Conservation (phyloP, 2,888 invertebrate species). For the Diogma glabrata region DNA sequence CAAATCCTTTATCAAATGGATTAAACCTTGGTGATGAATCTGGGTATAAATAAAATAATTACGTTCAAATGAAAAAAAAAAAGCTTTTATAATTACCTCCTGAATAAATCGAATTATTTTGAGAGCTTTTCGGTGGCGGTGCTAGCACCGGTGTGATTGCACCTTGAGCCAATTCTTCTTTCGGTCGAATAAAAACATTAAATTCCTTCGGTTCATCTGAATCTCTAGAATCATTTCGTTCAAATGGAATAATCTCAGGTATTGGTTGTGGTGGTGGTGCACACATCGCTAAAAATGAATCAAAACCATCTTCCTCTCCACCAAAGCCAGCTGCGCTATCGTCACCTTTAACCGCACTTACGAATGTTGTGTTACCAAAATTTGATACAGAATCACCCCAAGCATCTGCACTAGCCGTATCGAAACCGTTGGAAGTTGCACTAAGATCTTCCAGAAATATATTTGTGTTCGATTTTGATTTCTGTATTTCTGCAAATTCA, state of each 20-base stretch:
- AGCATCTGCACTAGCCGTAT: slow-evolving; percentile 26
- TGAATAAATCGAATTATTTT: slow-evolving; percentile 24
- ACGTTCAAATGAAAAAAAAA: slow-evolving; percentile 24
- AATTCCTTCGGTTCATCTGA: slow-evolving; percentile 63
- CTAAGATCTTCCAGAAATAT: slow-evolving; percentile 39
- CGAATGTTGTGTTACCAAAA: too few species aligned
- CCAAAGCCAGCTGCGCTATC: slow-evolving; percentile 25
- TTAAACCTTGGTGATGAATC: slow-evolving; percentile 60
- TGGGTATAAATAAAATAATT: slow-evolving; percentile 36
- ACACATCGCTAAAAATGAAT: slow-evolving; percentile 67
- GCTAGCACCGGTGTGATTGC: slow-evolving; percentile 59
- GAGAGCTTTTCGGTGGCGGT: slow-evolving; percentile 41
- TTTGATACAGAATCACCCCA: slow-evolving; percentile 24
- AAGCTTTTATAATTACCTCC: slow-evolving; percentile 16
- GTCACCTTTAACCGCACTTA: background rate
- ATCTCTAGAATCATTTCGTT: slow-evolving; percentile 55
- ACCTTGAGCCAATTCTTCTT: slow-evolving; percentile 36
- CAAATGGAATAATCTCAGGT: slow-evolving; percentile 21
- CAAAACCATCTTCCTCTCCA: slow-evolving; percentile 56
- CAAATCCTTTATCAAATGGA: slow-evolving; percentile 56
- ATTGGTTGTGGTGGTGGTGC: slow-evolving; percentile 42
- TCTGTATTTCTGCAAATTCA: slow-evolving; percentile 49
- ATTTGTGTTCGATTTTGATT: slow-evolving; percentile 29
- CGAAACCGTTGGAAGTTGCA: slow-evolving; percentile 28
- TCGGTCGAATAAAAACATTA: slow-evolving; percentile 60